Evolutionary conservation across 2,888 invertebrate genomes (phyloP).

Genomic region (Leptopilina syphax): DNA sequence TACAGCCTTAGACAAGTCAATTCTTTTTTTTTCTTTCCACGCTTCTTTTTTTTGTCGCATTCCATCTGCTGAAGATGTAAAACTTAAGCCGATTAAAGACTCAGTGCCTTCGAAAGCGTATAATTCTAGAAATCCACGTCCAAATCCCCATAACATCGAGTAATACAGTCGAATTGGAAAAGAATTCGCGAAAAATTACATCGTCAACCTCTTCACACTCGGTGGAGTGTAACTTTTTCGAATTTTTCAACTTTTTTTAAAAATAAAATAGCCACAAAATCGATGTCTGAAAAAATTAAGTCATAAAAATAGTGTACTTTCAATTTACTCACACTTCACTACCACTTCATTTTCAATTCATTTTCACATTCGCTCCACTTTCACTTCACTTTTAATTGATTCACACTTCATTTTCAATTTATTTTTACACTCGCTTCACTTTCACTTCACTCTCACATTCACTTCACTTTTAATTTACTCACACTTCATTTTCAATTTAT

Average conservation of each 20-base stretch:
- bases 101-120: slow-evolving; percentile 6
- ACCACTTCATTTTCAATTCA: too few relatives aligned
- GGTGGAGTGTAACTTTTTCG: neutral
- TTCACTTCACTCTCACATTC: too few relatives aligned
- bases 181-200: slow-evolving; percentile 22
- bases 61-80: slow-evolving; percentile 18
- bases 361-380: too few relatives aligned
- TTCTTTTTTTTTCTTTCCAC: neutral
- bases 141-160: slow-evolving; percentile 29
- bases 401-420: too few relatives aligned
- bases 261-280: too few relatives aligned
- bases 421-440: too few relatives aligned
- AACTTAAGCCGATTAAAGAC: slow-evolving; percentile 29
- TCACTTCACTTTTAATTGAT: too few relatives aligned
- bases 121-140: slow-evolving; percentile 21
- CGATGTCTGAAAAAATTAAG: too few relatives aligned
- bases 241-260: neutral
- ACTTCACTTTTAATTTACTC: too few relatives aligned
- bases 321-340: too few relatives aligned
- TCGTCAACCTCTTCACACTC: slow-evolving; percentile 15
- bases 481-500: too few relatives aligned
- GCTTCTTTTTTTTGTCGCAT: neutral
- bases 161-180: slow-evolving; percentile 25
- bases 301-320: too few relatives aligned
- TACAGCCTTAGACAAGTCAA: neutral